Evolutionary conservation across 2,797 vertebrate species (phyloP).

Genomic region (Thripadectes ignobilis): DNA sequence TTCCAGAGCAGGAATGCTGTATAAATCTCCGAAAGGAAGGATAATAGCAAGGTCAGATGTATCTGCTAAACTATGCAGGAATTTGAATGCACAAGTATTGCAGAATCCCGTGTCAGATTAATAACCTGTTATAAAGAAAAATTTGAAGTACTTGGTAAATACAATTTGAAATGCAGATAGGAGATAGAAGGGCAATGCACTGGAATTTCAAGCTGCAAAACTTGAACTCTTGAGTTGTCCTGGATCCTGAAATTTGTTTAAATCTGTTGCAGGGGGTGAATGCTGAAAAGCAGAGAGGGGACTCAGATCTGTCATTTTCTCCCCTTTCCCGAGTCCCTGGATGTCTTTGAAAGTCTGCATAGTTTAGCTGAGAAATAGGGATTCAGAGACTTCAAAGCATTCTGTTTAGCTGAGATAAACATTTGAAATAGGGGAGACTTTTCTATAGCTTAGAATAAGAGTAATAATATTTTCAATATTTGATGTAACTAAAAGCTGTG

Average conservation of each 20-base stretch:
- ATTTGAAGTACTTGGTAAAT: conserved; percentile 8
- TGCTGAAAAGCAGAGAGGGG: background rate
- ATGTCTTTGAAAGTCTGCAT: background rate
- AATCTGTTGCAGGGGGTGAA: background rate
- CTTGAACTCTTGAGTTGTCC: background rate
- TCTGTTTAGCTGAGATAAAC: conserved; percentile 28
- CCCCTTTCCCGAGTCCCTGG: background rate
- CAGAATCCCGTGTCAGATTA: conserved; percentile 52
- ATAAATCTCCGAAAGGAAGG: conserved; percentile 63
- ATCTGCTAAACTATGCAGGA: background rate
- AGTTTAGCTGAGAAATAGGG: background rate
- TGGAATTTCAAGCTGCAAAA: conserved; percentile 34
- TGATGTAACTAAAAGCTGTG: background rate
- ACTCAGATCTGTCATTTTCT: background rate
- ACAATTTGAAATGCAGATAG: conserved; percentile 26
- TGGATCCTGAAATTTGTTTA: background rate
- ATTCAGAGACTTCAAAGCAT: conserved; percentile 36
- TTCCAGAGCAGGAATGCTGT: conserved; percentile 59
- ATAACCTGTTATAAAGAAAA: conserved; percentile 26
- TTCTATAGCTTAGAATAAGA: conserved; percentile 26
- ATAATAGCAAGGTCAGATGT: conserved; percentile 44
- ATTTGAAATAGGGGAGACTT: background rate
- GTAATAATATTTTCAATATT: background rate
- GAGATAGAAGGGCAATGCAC: background rate
- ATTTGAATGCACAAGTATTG: conserved; percentile 9